Conservation (phyloP, 2,113 vertebrate genomes). For the Eretmochelys imbricata region DNA sequence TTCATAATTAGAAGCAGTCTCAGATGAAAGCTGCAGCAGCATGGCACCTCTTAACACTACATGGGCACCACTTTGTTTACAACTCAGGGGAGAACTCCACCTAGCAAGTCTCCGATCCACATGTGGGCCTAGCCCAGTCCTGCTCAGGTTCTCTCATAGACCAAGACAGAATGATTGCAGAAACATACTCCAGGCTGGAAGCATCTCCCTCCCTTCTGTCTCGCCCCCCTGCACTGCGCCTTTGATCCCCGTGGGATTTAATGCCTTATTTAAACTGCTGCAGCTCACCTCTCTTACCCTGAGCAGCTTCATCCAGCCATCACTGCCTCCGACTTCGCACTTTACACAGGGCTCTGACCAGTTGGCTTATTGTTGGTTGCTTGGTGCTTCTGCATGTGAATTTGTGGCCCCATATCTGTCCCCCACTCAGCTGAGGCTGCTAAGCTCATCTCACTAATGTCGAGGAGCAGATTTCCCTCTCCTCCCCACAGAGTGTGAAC, state of each 20-base stretch:
- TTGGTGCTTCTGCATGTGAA: background rate
- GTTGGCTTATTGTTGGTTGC: background rate
- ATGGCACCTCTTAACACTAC: too few species aligned
- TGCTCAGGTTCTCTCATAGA: background rate
- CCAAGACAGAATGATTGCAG: background rate
- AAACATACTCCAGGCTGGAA: background rate
- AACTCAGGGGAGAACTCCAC: background rate
- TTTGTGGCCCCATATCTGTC: background rate
- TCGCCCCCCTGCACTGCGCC: accelerated
- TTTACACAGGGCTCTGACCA: accelerated
- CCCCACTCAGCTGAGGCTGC: accelerated
- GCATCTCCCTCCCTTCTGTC: background rate
- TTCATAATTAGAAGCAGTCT: background rate
- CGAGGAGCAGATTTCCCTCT: accelerated
- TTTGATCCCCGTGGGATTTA: slow-evolving; percentile 50
- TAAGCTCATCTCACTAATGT: background rate
- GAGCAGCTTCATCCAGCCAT: background rate
- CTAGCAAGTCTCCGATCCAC: background rate
- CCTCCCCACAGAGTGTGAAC: background rate
- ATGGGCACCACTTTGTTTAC: background rate
- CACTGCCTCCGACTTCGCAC: accelerated
- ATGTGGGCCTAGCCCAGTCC: background rate
- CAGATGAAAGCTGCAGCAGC: background rate
- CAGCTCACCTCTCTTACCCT: accelerated
- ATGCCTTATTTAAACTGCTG: background rate